Evolutionary conservation across 2,888 invertebrate species (phyloP), one percentile per base, ranked within the genome.

Genomic region (Chydorus sphaericus): DNA sequence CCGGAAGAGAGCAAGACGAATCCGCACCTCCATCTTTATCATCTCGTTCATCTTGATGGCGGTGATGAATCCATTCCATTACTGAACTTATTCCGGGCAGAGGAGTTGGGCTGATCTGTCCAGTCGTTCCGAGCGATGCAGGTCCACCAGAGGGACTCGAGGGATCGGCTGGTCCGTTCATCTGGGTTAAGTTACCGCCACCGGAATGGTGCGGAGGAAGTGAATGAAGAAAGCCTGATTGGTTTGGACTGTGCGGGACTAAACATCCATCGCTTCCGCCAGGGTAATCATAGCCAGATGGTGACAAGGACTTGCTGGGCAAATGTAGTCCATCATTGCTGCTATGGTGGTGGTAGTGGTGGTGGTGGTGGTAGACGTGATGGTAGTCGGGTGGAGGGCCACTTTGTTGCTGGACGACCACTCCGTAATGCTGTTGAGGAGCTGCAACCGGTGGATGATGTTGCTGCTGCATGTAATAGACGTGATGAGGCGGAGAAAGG

Each of bases 241-340:
- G 77, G n/a, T n/a, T n/a, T 18, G 83, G 83, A 63, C 83, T 80
- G 63, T 74, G 44, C 26, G 63, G 63, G 10, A 62, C 63, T 55
- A 65, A 60, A 20, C 57, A 57, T 36, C 54, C 57, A 28, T 52
- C 54, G 29, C 48, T 57, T 6, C 54, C 28, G 5, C 37, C 36
- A n/a, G 37, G 72, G 61, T 76, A 79, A 63, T 88, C 88, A 71
- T 90, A 92, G 53, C 83, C 81, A 63, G 80, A 77, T 23, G 87
- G 86, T 56, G 89, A 89, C 69, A 83, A 81, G 69, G 88, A 85
- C 67, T 88, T 83, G 68, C 87, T 81, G 30, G 86, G 85, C 59
- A 85, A 85, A 62, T 82, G 80, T 59, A 85, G 71, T 36, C 84
- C 85, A n/a, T n/a, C n/a, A n/a, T n/a, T n/a, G 68, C 83, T 84